These are phyloP conservation scores for Ferdinandea cuprea DNA, from an alignment of 2,888 invertebrate species.

Conservation along the genomic window DNA sequence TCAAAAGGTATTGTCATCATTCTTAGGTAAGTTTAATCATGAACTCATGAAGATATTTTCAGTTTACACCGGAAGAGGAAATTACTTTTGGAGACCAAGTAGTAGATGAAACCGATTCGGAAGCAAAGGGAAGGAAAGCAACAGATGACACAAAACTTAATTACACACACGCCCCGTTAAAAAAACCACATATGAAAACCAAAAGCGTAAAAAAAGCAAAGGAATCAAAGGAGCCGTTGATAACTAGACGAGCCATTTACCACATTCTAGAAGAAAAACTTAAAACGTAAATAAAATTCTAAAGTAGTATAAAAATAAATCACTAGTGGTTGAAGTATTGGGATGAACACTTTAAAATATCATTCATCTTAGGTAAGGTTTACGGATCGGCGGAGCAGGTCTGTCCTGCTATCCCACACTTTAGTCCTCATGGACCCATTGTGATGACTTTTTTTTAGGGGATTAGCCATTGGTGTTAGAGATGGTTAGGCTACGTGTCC, in stretches of 20 bases:
- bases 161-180: no score
- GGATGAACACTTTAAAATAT: no score
- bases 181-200: not conserved
- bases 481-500: no score
- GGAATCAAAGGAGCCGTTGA: not conserved
- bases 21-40: not conserved
- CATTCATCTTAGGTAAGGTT: no score
- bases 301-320: no score
- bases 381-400: no score
- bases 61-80: conserved; percentile 25
- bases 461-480: no score
- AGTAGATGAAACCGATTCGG: not conserved
- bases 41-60: not conserved
- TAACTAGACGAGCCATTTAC: conserved; percentile 38
- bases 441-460: no score
- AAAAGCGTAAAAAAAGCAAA: not conserved
- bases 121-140: conserved; percentile 1
- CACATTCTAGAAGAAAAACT: conserved; percentile 37
- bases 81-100: not conserved
- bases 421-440: no score
- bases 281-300: conserved; percentile 24
- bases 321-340: no score
- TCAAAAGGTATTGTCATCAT: conserved; percentile 77
- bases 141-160: not conserved
- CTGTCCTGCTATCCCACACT: no score